Evolutionary conservation across 2,113 vertebrate genomes (phyloP).

Genomic region (Bungarus multicinctus): DNA sequence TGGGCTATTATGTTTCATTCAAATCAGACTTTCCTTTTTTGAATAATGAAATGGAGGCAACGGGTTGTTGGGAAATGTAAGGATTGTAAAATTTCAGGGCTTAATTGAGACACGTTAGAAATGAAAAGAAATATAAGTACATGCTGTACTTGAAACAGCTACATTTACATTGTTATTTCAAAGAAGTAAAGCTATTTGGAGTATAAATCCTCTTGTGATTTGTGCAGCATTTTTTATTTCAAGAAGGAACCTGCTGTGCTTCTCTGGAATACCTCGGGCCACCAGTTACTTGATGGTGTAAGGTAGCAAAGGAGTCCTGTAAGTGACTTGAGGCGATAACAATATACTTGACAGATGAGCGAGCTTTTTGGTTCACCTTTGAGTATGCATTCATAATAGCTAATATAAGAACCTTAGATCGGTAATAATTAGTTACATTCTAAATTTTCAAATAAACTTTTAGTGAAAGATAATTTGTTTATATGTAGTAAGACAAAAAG

Average conservation of each 20-base stretch:
- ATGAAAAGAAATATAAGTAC: not conserved
- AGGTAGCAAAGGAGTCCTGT: not conserved
- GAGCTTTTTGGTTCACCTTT: not conserved
- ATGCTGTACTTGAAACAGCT: constrained; percentile 5
- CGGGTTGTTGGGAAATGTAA: not conserved
- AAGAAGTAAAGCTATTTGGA: not conserved
- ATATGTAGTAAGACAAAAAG: not conserved
- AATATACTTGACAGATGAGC: not conserved
- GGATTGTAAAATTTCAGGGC: constrained; percentile 13
- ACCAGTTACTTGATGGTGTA: not conserved
- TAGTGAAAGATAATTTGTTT: not conserved
- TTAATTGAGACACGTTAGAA: not conserved
- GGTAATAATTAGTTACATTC: not conserved
- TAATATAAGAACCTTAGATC: not conserved
- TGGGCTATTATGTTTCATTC: not conserved
- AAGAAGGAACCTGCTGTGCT: not conserved
- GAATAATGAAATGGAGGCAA: constrained; percentile 20
- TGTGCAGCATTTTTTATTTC: not conserved
- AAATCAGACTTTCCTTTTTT: constrained; percentile 18
- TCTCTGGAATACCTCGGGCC: not conserved
- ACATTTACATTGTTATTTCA: not conserved
- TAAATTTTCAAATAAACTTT: not conserved
- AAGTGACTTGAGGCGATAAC: not conserved
- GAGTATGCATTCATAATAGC: not conserved
- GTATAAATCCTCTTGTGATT: not conserved